Evolutionary conservation across 2,888 invertebrate genomes (phyloP).

Genomic region (Dolichopus griseipennis): DNA sequence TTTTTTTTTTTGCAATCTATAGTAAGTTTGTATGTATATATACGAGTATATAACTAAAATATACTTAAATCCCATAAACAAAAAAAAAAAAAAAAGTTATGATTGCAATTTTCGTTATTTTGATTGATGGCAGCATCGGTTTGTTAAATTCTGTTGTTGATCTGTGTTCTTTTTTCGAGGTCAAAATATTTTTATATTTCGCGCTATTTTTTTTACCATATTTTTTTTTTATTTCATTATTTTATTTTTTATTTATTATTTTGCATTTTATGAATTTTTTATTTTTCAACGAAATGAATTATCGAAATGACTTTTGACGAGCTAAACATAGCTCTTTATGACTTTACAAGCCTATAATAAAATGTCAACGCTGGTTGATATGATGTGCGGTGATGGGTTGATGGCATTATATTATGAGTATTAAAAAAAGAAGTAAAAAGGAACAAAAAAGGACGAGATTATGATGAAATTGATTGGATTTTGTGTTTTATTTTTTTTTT

Average conservation of each 20-base stretch:
- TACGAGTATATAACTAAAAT: background rate
- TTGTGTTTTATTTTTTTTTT: background rate
- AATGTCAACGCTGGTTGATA: slow-evolving; percentile 1
- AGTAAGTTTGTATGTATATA: background rate
- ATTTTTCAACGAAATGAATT: slow-evolving; percentile 1
- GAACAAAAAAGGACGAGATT: background rate
- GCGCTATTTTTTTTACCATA: too few species aligned
- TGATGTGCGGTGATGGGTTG: background rate
- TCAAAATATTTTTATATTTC: slow-evolving; percentile 6
- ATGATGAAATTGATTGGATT: background rate
- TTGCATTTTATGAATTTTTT: background rate
- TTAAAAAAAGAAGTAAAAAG: background rate
- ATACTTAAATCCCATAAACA: background rate
- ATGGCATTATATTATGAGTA: background rate
- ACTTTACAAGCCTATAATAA: slow-evolving; percentile 6
- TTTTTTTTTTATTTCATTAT: background rate
- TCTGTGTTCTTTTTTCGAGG: background rate
- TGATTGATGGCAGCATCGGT: background rate
- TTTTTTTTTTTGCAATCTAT: background rate
- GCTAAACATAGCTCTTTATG: slow-evolving; percentile 6
- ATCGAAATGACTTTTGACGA: slow-evolving; percentile 6
- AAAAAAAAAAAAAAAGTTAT: too few species aligned
- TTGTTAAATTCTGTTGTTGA: background rate
- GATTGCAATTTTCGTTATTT: slow-evolving; percentile 1
- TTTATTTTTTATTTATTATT: background rate